Evolutionary conservation across 2,113 vertebrate genomes (phyloP), one percentile per base, ranked within the genome.

Genomic region (Campylorhamphus procurvoides): DNA sequence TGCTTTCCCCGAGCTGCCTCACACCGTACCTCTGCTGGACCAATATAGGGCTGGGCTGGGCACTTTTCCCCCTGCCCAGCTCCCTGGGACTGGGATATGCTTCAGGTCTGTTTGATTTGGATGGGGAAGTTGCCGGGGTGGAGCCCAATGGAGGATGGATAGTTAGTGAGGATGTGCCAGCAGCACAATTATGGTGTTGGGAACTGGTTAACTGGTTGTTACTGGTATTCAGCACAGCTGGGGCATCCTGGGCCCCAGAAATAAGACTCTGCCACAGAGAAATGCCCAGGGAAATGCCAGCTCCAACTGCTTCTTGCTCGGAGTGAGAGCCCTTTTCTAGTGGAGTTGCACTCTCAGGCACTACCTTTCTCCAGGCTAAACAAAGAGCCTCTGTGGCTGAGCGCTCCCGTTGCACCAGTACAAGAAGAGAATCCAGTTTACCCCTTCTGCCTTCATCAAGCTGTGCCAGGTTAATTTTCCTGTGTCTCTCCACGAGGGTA

Each of bases 101-200:
- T 49, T n/a, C 19, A 4, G 22, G 5, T 49, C 52, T 39, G 1
- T 25, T 25, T 44, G 77, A 6, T 93, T 56, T 25, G 31, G 49
- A 19, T 29, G 53, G 53, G 31, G 58, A 69, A 37, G 35, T 28
- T n/a, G 7, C 2, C 14, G 25, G 33, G 33, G 3, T 15, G n/a
- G n/a, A 35, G 18, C 4, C 24, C 1, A 1, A 13, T 5, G 29
- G 31, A 37, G 42, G 29, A 53, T 13, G 28, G 12, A 40, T 9
- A 3, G 22, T 10, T 3, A 13, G 7, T 1, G 39, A 28, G 42
- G 33, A 52, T 33, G 29, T 35, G 37, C 78, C 6, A 6, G 33
- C 73, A 35, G 77, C 0, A 1, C 2, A 0, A 4, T 7, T 49
- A 1, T 3, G 75, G 31, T 6, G 2, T 0, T n/a, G 67, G 86